Evolutionary conservation across 2,888 invertebrate species (phyloP), one percentile per base, ranked within the genome.

Genomic region (Plagodis pulveraria): DNA sequence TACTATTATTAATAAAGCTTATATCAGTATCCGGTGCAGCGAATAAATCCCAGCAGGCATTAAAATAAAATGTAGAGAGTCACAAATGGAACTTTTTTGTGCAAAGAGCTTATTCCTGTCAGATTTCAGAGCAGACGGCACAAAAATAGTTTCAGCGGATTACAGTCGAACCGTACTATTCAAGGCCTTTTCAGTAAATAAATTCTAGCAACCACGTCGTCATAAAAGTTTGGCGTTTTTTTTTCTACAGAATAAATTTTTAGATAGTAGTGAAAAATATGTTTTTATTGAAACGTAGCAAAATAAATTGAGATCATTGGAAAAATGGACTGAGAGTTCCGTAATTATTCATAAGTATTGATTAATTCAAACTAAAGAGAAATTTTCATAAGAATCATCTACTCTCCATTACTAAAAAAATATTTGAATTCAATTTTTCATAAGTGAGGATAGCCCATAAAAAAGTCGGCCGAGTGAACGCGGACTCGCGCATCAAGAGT

Each of bases 121-220:
- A 60, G 65, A 60, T 59, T 61, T 56, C 55, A 60, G 52, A 56
- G 58, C 69, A 67, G 66, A 67, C 65, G 69, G 57, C 58, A 65
- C 65, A 65, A 66, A 63, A 66, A 68, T 70, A 71, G 73, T 71
- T 72, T 64, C 58, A 59, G 5, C 52, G 70, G 75, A 73, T 76
- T 73, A 73, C 56, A 58, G 50, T 61, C 66, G 63, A 67, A 66
- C 66, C 67, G 66, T 70, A 61, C 50, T 63, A 56, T 48, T 10
- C 43, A 45, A 52, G 58, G 64, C 58, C 50, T 62, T 62, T 62
- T 53, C 38, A 60, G 62, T 62, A 57, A 47, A 62, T 65, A 65
- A 56, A 65, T 58, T 65, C 45, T 41, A 56, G 55, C 40, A 58
- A 59, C 50, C 65, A 67, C 63, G 65, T 66, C 71, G 67, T 57